Percentiles rank a stretch among this genome's conserved stretches.
These are phyloP conservation scores for Syngnathus floridae DNA, from an alignment of 2,113 vertebrate genomes.

Conservation along the genomic window DNA sequence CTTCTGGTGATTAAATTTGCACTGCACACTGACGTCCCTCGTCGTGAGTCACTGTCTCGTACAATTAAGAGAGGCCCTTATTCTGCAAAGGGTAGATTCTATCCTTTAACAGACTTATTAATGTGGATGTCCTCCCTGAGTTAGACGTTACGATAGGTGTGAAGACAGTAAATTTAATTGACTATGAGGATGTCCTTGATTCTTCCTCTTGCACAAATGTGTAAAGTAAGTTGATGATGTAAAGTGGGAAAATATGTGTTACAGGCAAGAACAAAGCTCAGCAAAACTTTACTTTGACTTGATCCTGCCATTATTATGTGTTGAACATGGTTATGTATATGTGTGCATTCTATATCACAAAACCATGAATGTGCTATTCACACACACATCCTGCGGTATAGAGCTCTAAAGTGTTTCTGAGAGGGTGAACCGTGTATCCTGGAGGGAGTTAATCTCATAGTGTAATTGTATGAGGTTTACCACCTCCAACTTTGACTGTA, in stretches of 20 bases:
- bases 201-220: constrained; percentile 15
- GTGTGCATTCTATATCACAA: too few species aligned
- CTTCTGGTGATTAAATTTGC: constrained; percentile 62
- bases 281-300: too few species aligned
- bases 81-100: constrained; percentile 25
- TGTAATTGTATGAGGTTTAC: constrained; percentile 42
- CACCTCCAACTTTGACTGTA: constrained; percentile 22
- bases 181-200: constrained; percentile 55
- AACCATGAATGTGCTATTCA: too few species aligned
- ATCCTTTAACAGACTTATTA: constrained; percentile 55
- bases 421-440: constrained; percentile 12
- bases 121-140: constrained; percentile 52
- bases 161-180: constrained; percentile 45
- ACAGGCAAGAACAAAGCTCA: not conserved
- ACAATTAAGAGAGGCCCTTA: constrained; percentile 56
- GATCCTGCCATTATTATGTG: too few species aligned
- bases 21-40: constrained; percentile 46
- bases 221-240: not conserved
- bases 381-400: constrained; percentile 29
- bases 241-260: constrained; percentile 6
- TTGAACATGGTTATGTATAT: too few species aligned
- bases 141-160: constrained; percentile 21
- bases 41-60: constrained; percentile 69
- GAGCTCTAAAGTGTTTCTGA: constrained; percentile 25
- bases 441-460: constrained; percentile 32